Percentiles rank a stretch among this genome's conserved stretches.
Conservation (phyloP, 2,888 invertebrate species). For the Cantharis nigra region DNA sequence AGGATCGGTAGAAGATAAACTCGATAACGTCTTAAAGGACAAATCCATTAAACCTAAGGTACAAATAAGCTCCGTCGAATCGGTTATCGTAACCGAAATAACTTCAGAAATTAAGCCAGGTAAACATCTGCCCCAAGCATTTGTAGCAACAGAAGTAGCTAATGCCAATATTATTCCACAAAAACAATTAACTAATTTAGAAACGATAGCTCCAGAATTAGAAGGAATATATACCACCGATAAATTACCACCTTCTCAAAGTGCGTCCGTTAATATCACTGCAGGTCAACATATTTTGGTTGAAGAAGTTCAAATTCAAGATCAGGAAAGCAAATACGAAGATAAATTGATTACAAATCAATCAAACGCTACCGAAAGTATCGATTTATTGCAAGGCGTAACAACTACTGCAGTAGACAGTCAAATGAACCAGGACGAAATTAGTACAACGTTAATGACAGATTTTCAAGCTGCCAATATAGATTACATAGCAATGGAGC, state of each 20-base stretch:
- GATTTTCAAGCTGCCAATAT: slow-evolving; percentile 63
- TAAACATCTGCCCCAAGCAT: slow-evolving; percentile 77
- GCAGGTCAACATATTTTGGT: slow-evolving; percentile 66
- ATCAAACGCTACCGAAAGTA: slow-evolving; percentile 59
- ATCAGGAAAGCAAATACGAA: slow-evolving; percentile 67
- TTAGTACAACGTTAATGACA: slow-evolving; percentile 53
- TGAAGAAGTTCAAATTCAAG: slow-evolving; percentile 62
- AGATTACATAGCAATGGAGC: slow-evolving; percentile 65
- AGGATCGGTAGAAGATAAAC: slow-evolving; percentile 63
- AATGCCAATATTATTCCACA: slow-evolving; percentile 67
- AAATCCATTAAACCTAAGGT: slow-evolving; percentile 63
- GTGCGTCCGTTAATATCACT: slow-evolving; percentile 63
- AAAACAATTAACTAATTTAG: slow-evolving; percentile 67
- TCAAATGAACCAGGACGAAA: slow-evolving; percentile 67
- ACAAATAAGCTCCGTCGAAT: slow-evolving; percentile 66
- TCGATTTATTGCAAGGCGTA: slow-evolving; percentile 61
- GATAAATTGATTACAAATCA: slow-evolving; percentile 53
- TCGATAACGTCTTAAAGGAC: slow-evolving; percentile 57
- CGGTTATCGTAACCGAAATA: slow-evolving; percentile 70
- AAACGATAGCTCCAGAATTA: slow-evolving; percentile 69
- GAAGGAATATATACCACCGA: slow-evolving; percentile 66
- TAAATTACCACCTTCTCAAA: slow-evolving; percentile 65
- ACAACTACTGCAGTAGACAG: slow-evolving; percentile 65
- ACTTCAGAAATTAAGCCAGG: slow-evolving; percentile 73
- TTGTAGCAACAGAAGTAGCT: slow-evolving; percentile 79